phyloP scores from a whole-genome alignment of 2,113 vertebrate species.

The Sylvia atricapilla region DNA sequence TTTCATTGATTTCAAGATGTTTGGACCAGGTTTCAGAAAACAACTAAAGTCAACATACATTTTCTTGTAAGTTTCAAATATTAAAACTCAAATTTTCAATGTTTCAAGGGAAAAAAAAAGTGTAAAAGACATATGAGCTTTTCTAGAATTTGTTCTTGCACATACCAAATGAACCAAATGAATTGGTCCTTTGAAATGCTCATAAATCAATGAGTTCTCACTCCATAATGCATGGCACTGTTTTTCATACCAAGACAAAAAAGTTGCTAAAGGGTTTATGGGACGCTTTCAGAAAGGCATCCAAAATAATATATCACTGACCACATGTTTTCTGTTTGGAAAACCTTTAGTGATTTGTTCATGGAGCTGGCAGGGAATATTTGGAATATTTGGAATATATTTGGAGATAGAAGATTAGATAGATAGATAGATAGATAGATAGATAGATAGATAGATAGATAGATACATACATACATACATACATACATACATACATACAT shows the following conservation, averaged over 20 bases:
- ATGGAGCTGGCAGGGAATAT: neutral
- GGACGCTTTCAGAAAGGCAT: neutral
- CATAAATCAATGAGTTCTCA: constrained; percentile 18
- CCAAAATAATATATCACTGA: neutral
- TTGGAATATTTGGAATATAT: neutral
- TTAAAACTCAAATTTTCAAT: neutral
- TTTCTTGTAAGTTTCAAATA: neutral
- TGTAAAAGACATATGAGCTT: neutral
- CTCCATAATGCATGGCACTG: neutral
- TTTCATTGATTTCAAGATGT: neutral
- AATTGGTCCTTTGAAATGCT: neutral
- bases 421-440: neutral
- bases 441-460: neutral
- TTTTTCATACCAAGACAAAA: constrained; percentile 2
- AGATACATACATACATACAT: neutral
- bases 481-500: neutral
- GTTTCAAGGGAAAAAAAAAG: neutral
- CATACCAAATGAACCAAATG: neutral
- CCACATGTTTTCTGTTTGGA: neutral
- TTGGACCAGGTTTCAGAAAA: neutral
- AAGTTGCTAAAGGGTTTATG: neutral
- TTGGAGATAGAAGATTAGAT: neutral
- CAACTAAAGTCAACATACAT: neutral
- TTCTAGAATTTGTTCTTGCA: neutral
- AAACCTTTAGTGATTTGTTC: neutral